Conservation (phyloP, 2,797 vertebrate species). For the Staurois parvus region DNA sequence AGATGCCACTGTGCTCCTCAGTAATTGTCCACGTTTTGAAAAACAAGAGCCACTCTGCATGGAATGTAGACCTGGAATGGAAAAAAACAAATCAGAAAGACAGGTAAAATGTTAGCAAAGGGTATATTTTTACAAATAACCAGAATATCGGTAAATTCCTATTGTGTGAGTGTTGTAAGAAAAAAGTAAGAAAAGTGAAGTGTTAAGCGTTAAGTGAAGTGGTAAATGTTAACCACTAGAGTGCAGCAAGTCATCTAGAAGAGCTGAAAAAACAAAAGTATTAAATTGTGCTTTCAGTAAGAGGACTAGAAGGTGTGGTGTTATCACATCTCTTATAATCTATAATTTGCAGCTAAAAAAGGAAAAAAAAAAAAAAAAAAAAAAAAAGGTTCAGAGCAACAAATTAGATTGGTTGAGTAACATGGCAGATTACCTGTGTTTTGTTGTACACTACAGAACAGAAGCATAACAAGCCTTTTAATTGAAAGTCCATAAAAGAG, state of each 20-base stretch:
- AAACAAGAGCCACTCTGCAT: constrained; percentile 92
- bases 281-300: background rate
- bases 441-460: background rate
- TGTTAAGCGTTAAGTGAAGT: constrained; percentile 23
- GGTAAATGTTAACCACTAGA: constrained; percentile 42
- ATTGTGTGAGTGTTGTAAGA: background rate
- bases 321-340: constrained; percentile 16
- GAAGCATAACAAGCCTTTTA: background rate
- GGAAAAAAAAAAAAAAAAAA: background rate
- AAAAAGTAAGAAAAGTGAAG: background rate
- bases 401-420: constrained; percentile 4
- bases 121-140: background rate
- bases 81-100: constrained; percentile 48
- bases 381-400: background rate
- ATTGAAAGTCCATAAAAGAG: background rate
- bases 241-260: constrained; percentile 38
- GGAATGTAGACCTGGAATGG: constrained; percentile 93
- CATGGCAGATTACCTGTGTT: background rate
- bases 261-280: constrained; percentile 16
- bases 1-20: constrained; percentile 25
- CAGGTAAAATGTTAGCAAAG: constrained; percentile 4
- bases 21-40: constrained; percentile 84
- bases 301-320: constrained; percentile 11
- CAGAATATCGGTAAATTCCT: background rate
- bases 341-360: background rate